Evolutionary conservation across 2,888 invertebrate species (phyloP).

Genomic region (Drosophila falleni): DNA sequence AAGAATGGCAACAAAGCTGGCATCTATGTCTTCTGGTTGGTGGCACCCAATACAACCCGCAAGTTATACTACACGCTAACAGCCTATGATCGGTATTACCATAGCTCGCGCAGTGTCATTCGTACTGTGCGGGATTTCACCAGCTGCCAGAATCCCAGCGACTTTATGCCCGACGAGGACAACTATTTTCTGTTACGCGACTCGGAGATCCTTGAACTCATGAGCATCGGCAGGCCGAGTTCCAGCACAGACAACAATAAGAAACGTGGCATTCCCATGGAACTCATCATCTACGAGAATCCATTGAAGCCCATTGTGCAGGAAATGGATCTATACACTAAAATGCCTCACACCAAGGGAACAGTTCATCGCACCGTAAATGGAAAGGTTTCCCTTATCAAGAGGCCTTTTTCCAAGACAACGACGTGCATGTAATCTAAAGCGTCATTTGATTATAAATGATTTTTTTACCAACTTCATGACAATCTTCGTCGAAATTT

Average conservation of each 20-base stretch:
- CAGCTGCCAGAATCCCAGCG: conserved; percentile 44
- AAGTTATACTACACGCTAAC: conserved; percentile 56
- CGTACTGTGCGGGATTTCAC: conserved; percentile 41
- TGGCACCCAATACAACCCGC: conserved; percentile 30
- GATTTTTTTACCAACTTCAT: not conserved
- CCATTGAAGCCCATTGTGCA: not conserved
- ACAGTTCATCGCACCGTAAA: conserved; percentile 1
- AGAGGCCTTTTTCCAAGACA: not conserved
- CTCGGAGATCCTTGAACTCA: conserved; percentile 28
- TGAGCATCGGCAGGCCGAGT: conserved; percentile 10
- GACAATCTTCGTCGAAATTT: conserved; percentile 1
- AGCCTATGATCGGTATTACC: conserved; percentile 39
- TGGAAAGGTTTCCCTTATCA: conserved; percentile 7
- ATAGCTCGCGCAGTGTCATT: conserved; percentile 44
- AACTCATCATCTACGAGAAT: conserved; percentile 27
- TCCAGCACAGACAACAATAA: not conserved
- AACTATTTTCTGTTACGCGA: conserved; percentile 54
- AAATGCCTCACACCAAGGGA: conserved; percentile 23
- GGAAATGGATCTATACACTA: not conserved
- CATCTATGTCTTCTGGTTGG: conserved; percentile 60
- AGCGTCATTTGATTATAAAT: not conserved
- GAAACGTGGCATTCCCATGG: conserved; percentile 30
- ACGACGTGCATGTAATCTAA: not conserved
- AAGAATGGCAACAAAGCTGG: conserved; percentile 8
- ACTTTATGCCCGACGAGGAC: conserved; percentile 39